Base-by-base conservation (phyloP, 2,797 vertebrate genomes). In the Geotrypetes seraphini region DNA sequence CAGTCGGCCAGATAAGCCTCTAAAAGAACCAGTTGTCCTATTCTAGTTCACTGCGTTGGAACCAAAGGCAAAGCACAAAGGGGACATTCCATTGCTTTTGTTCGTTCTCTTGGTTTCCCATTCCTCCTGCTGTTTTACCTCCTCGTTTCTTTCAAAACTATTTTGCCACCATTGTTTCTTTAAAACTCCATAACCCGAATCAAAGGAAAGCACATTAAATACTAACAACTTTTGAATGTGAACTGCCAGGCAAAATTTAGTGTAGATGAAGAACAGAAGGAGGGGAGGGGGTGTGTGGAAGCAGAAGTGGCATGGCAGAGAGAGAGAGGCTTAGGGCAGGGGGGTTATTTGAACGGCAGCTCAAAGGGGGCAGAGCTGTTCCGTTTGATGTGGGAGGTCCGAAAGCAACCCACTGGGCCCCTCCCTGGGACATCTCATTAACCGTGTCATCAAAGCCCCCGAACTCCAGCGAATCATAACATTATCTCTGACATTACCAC, bases 351-450 rank as follows among this genome's bases (percentile, higher is more conserved):
- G 47, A 53, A 53, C 39, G 40, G 66, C 22, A 44, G 55, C 66
- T 74, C 69, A 46, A 55, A 70, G 76, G 74, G 61, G 74, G 64
- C 67, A 66, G 66, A 66, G 52, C 78, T 71, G 66, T 43, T 63
- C 55, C 72, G 78, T 97, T 97, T 96, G 92, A 95, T 93, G 92
- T 96, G 93, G 91, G 93, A 95, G 92, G 92, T 96, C 91, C 78
- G 68, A 54, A 71, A 73, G 66, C 63, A 75, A 58, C 78, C 90
- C 49, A 81, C 88, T 86, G 91, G 57, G 89, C 74, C 47, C 66
- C 85, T 84, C 87, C 76, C 79, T 68, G 71, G 82, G 90, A 85
- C 84, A 83, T 85, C 87, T 92, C 88, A 92, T 91, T 92, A 92
- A 89, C 85, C 80, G 73, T 90, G 87, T 90, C 89, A 90, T 90